Evolutionary conservation across 1,140 invertebrate genomes (phyloP).

Genomic region (Acromyrmex echinatior): DNA sequence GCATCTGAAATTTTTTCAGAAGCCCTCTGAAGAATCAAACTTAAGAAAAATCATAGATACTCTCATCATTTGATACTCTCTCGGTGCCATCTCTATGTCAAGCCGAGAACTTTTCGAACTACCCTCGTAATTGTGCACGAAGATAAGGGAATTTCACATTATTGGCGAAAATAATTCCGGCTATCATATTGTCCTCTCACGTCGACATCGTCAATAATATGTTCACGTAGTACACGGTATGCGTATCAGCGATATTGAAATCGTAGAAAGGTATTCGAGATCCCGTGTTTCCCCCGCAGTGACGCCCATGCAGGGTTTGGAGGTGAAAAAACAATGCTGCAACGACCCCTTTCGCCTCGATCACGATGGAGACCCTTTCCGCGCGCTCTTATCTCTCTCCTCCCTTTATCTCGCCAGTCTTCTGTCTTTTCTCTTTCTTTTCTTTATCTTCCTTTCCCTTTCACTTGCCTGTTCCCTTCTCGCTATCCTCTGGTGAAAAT

Average conservation of each 20-base stretch:
- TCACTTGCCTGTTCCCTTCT: conserved; percentile 34
- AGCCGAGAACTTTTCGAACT: no score
- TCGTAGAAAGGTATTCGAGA: conserved; percentile 49
- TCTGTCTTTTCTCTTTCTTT: conserved; percentile 21
- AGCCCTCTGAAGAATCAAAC: no score
- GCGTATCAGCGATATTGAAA: conserved; percentile 56
- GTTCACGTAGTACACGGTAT: not conserved
- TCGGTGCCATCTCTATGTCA: no score
- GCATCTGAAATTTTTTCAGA: no score
- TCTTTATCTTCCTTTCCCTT: conserved; percentile 24
- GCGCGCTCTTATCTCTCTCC: conserved; percentile 34
- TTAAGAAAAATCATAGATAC: no score
- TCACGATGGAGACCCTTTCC: conserved; percentile 60
- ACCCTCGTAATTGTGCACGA: not conserved
- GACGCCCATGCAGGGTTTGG: conserved; percentile 69
- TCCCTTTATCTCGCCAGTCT: conserved; percentile 35
- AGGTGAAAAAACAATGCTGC: conserved; percentile 79
- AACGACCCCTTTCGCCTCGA: conserved; percentile 70
- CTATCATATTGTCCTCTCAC: not conserved
- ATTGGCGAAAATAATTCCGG: not conserved
- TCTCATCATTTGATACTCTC: no score
- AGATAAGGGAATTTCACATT: not conserved
- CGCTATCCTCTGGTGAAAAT: conserved; percentile 71
- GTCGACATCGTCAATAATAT: not conserved
- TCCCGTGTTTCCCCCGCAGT: conserved; percentile 55